These are phyloP conservation scores for Meteorus cinctellus DNA, from an alignment of 2,888 invertebrate genomes.

Conservation along the genomic window DNA sequence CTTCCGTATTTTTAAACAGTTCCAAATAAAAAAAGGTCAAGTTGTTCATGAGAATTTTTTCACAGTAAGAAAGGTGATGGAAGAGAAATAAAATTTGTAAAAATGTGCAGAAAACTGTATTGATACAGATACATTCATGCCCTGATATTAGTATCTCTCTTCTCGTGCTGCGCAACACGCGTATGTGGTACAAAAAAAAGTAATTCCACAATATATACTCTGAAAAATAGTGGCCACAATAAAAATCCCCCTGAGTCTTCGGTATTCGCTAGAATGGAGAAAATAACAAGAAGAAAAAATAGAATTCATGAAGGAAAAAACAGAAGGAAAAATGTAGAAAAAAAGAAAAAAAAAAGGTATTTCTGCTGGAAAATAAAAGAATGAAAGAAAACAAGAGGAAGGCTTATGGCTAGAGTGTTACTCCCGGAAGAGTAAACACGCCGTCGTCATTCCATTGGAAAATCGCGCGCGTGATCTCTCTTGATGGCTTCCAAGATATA, in stretches of 20 bases:
- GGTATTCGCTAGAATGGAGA: conserved; percentile 23
- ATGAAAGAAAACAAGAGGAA: conserved; percentile 13
- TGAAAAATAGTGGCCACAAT: conserved; percentile 2
- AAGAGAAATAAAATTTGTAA: no score
- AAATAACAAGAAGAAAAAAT: conserved; percentile 29
- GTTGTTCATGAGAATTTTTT: no score
- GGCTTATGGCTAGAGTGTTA: conserved; percentile 29
- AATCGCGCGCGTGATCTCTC: conserved; percentile 49
- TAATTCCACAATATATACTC: not conserved
- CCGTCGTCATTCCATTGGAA: conserved; percentile 43
- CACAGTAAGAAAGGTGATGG: no score
- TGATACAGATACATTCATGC: no score
- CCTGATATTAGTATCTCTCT: not conserved
- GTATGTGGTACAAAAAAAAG: not conserved
- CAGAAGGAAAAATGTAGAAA: not conserved
- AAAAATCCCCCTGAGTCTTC: not conserved
- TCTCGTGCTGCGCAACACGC: not conserved
- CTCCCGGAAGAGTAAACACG: conserved; percentile 50
- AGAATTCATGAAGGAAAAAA: not conserved
- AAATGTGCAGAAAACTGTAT: no score
- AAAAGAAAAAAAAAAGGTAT: not conserved
- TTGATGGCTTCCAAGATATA: conserved; percentile 52
- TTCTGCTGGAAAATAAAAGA: not conserved
- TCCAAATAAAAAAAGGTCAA: no score
- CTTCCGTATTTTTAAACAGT: no score